These are phyloP conservation scores for Drosophila arizonae DNA, from an alignment of 1,140 invertebrate species.

Conservation along the genomic window DNA sequence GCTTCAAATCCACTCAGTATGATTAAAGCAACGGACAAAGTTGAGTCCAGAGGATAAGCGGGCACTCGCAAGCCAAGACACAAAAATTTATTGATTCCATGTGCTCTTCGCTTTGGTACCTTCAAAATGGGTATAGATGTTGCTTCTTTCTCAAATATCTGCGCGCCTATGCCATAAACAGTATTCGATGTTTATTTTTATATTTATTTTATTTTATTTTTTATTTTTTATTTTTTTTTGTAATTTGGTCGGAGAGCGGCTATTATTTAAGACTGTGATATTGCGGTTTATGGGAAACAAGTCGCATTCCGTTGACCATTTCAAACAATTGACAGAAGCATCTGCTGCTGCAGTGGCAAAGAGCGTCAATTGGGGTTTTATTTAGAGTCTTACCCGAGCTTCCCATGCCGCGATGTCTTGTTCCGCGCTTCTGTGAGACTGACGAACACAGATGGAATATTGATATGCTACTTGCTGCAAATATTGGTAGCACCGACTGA, in stretches of 20 bases:
- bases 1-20: conserved; percentile 12
- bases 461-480: conserved; percentile 60
- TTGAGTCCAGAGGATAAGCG: conserved; percentile 40
- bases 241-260: conserved; percentile 48
- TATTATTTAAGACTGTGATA: conserved; percentile 29
- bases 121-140: background rate
- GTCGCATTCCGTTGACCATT: conserved; percentile 82
- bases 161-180: conserved; percentile 28
- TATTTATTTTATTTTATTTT: conserved; percentile 39
- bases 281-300: conserved; percentile 62
- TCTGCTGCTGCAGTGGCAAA: conserved; percentile 12
- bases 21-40: conserved; percentile 17
- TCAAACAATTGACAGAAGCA: conserved; percentile 67
- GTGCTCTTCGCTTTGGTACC: conserved; percentile 2
- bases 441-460: conserved; percentile 72
- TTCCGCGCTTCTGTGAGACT: conserved; percentile 42
- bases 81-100: conserved; percentile 42
- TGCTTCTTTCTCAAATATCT: conserved; percentile 20
- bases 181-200: too few species aligned
- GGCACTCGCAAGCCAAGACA: background rate
- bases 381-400: conserved; percentile 63
- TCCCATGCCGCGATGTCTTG: conserved; percentile 42
- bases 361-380: conserved; percentile 68
- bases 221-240: background rate
- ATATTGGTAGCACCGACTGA: conserved; percentile 25